These are phyloP conservation scores for Leptinotarsa lineolata DNA, from an alignment of 1,140 invertebrate species.

Conservation along the genomic window DNA sequence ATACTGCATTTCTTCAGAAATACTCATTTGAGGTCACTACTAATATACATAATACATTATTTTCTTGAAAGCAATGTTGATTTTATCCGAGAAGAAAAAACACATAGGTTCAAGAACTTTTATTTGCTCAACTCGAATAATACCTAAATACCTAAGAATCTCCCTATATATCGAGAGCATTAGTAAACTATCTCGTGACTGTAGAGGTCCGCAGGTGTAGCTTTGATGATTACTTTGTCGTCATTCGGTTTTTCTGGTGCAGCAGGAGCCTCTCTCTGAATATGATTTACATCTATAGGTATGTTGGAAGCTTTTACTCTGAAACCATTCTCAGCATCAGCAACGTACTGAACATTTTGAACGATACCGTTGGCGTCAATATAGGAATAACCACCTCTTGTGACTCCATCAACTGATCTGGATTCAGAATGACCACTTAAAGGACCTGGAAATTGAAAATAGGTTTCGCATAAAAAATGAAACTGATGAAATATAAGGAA, in stretches of 20 bases:
- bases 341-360: slow-evolving; percentile 69
- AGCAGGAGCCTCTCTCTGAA: not conserved
- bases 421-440: slow-evolving; percentile 69
- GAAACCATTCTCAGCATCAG: slow-evolving; percentile 70
- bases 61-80: no score
- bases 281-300: slow-evolving; percentile 44
- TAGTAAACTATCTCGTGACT: slow-evolving; percentile 10
- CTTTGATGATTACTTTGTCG: not conserved
- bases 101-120: no score
- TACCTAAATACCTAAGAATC: no score
- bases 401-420: slow-evolving; percentile 67
- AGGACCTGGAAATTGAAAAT: slow-evolving; percentile 56
- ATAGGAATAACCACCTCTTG: slow-evolving; percentile 71
- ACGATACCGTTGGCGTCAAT: slow-evolving; percentile 70
- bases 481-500: no score
- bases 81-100: no score
- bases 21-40: no score
- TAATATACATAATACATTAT: no score
- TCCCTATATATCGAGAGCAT: not conserved
- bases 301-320: slow-evolving; percentile 67
- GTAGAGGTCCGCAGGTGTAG: not conserved
- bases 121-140: no score
- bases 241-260: not conserved
- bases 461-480: no score
- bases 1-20: no score